phyloP scores from a whole-genome alignment of 2,888 invertebrate species.

The Cylloceria caligata region DNA sequence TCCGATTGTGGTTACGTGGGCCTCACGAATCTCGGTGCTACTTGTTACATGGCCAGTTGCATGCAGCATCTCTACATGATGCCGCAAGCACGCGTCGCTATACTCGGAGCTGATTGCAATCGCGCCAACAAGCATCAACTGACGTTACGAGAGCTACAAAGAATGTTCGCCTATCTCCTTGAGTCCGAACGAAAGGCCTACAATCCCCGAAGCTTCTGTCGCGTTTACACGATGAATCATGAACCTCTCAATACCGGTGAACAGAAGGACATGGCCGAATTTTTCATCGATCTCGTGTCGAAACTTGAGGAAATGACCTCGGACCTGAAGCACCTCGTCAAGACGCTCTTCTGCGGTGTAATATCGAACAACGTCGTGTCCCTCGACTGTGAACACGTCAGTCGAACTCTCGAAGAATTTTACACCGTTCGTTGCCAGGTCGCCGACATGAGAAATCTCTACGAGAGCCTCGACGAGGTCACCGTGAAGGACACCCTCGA shows the following conservation, averaged over 20 bases:
- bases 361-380: constrained; percentile 98
- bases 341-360: constrained; percentile 96
- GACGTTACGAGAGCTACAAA: constrained; percentile 94
- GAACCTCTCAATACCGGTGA: constrained; percentile 98
- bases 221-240: constrained; percentile 98
- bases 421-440: constrained; percentile 98
- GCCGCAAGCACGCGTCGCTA: constrained; percentile 95
- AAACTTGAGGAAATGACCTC: constrained; percentile 98
- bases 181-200: constrained; percentile 98
- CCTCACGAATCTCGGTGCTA: constrained; percentile 97
- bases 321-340: constrained; percentile 94
- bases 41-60: constrained; percentile 99
- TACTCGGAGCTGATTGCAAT: constrained; percentile 91
- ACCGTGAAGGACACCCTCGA: constrained; percentile 98
- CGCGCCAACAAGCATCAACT: constrained; percentile 91
- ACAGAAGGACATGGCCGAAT: constrained; percentile 99
- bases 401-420: constrained; percentile 97
- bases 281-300: constrained; percentile 98
- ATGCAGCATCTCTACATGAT: constrained; percentile 99
- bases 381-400: constrained; percentile 97
- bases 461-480: constrained; percentile 98
- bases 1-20: constrained; percentile 98
- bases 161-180: constrained; percentile 97
- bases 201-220: constrained; percentile 97
- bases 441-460: constrained; percentile 97